Percentiles rank a stretch among this genome's conserved stretches.
These are phyloP conservation scores for Atherix ibis DNA, from an alignment of 2,888 invertebrate species.

Conservation along the genomic window DNA sequence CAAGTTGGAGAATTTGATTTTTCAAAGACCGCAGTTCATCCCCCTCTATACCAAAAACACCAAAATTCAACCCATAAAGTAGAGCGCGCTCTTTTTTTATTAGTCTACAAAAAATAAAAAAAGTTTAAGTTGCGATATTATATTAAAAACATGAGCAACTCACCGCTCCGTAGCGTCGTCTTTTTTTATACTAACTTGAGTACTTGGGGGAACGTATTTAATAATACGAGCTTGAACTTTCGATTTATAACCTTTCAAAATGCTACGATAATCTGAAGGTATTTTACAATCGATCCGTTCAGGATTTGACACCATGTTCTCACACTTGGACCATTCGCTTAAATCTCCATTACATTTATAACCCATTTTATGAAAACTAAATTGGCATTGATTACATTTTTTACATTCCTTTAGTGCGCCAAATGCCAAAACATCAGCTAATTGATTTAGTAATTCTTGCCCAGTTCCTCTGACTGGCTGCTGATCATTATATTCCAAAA, in stretches of 20 bases:
- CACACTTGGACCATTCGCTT: constrained; percentile 79
- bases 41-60: too few relatives aligned
- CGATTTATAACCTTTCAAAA: constrained; percentile 42
- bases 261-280: constrained; percentile 41
- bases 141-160: constrained; percentile 11
- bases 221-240: constrained; percentile 42
- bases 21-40: too few relatives aligned
- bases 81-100: too few relatives aligned
- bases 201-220: constrained; percentile 36
- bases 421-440: constrained; percentile 78
- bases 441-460: constrained; percentile 43
- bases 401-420: constrained; percentile 65
- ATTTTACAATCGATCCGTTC: constrained; percentile 52
- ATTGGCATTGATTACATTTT: constrained; percentile 61
- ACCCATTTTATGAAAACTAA: constrained; percentile 50
- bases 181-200: constrained; percentile 34
- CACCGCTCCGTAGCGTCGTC: constrained; percentile 33
- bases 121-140: too few relatives aligned
- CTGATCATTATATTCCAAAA: constrained; percentile 62
- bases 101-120: too few relatives aligned
- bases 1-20: too few relatives aligned
- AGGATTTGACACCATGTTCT: constrained; percentile 53
- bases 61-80: too few relatives aligned
- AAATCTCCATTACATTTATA: constrained; percentile 67
- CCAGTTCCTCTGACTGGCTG: constrained; percentile 47